Conservation (phyloP, 2,113 vertebrate species). For the Austrofundulus limnaeus region DNA sequence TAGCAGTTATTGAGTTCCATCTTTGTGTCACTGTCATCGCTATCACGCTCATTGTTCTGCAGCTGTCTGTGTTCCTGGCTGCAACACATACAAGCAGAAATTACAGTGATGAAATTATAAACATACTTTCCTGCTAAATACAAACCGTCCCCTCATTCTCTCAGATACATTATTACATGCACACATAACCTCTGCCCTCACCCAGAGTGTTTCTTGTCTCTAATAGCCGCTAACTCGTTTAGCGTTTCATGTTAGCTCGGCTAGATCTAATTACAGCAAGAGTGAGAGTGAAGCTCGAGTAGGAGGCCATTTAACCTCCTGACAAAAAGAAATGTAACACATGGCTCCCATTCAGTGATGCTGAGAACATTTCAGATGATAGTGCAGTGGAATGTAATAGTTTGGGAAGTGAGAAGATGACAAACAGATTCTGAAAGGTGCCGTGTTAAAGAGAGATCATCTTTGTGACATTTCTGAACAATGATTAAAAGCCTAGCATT, state of each 20-base stretch:
- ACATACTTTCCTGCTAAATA: not conserved
- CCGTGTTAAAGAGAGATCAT: not conserved
- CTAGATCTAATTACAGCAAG: constrained; percentile 69
- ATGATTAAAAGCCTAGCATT: not conserved
- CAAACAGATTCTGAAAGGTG: not conserved
- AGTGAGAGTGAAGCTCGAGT: constrained; percentile 49
- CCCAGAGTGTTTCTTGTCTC: constrained; percentile 51
- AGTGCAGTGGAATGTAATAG: not conserved
- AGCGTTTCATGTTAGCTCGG: constrained; percentile 69
- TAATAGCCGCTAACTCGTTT: constrained; percentile 71
- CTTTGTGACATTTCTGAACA: not conserved
- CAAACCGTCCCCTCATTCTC: not conserved
- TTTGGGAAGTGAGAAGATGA: not conserved
- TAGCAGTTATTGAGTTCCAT: constrained; percentile 54
- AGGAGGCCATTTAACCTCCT: constrained; percentile 59
- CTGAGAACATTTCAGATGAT: constrained; percentile 9
- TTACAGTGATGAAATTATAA: constrained; percentile 2
- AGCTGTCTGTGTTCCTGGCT: constrained; percentile 14
- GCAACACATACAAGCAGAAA: not conserved
- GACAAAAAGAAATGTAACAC: constrained; percentile 42
- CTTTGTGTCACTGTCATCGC: constrained; percentile 49
- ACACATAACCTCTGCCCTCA: constrained; percentile 50
- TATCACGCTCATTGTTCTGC: constrained; percentile 27
- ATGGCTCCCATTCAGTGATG: constrained; percentile 20
- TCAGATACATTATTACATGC: constrained; percentile 12